Percentiles rank a stretch among this genome's conserved stretches.
These are phyloP conservation scores for Odiellus spinosus DNA, from an alignment of 2,888 invertebrate genomes.

Conservation along the genomic window DNA sequence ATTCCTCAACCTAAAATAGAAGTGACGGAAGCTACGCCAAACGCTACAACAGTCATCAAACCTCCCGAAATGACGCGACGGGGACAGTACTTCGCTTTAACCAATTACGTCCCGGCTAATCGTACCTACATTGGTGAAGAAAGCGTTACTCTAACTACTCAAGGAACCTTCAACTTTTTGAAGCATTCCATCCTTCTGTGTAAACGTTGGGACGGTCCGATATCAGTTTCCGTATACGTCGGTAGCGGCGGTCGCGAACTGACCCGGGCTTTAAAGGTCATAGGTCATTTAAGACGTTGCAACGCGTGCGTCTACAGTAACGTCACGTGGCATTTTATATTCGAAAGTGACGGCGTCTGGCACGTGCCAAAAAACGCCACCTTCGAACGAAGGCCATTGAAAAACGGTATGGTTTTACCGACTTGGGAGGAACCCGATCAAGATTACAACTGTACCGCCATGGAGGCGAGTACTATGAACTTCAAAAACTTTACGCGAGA, in stretches of 20 bases:
- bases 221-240: conserved; percentile 72
- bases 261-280: conserved; percentile 49
- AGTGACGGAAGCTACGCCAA: background rate
- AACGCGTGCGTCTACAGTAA: conserved; percentile 51
- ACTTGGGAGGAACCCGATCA: conserved; percentile 32
- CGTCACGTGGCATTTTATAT: conserved; percentile 78
- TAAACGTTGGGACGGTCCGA: conserved; percentile 71
- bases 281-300: conserved; percentile 64
- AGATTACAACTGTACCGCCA: background rate
- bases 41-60: background rate
- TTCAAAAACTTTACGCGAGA: background rate
- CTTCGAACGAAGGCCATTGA: too few relatives aligned
- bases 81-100: conserved; percentile 15
- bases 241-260: conserved; percentile 76
- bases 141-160: conserved; percentile 77
- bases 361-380: too few relatives aligned
- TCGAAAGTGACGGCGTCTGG: conserved; percentile 46
- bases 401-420: too few relatives aligned
- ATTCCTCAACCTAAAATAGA: too few relatives aligned
- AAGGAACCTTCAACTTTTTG: conserved; percentile 77
- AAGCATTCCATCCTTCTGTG: conserved; percentile 72
- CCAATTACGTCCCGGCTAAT: conserved; percentile 40
- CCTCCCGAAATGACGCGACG: conserved; percentile 16
- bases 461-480: background rate
- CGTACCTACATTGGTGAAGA: conserved; percentile 51